These are phyloP conservation scores for Emydura subglobosa DNA, from an alignment of 2,113 vertebrate genomes.

Conservation along the genomic window DNA sequence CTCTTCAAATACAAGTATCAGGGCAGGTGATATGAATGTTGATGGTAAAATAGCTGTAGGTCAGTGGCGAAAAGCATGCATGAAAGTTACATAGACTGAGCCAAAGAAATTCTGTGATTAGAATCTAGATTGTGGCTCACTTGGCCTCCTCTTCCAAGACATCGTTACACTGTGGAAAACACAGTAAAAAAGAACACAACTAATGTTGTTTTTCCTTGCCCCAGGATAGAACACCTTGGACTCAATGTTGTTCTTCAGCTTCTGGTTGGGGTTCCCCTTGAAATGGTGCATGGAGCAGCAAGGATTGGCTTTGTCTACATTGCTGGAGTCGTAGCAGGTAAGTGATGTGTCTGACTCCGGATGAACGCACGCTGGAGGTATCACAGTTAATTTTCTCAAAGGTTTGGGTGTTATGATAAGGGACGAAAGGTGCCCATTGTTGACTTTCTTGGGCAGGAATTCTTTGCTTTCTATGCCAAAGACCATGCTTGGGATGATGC, in stretches of 20 bases:
- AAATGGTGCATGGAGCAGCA: constrained; percentile 96
- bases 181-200: neutral
- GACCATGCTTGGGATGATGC: neutral
- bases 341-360: constrained; percentile 1
- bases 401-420: neutral
- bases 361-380: neutral
- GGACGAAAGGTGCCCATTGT: neutral
- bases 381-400: neutral
- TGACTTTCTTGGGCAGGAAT: neutral
- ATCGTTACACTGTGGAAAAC: neutral
- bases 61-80: too few species aligned
- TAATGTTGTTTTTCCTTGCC: constrained; percentile 67
- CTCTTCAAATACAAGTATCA: neutral
- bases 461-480: neutral
- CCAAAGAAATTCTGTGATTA: neutral
- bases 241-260: constrained; percentile 97
- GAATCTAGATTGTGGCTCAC: neutral
- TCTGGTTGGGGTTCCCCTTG: constrained; percentile 95
- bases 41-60: neutral
- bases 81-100: neutral
- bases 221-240: constrained; percentile 95
- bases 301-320: constrained; percentile 93
- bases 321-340: constrained; percentile 97
- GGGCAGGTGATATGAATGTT: neutral
- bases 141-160: neutral